These are phyloP conservation scores for Corythucha ciliata DNA, from an alignment of 2,888 invertebrate genomes.

Conservation along the genomic window DNA sequence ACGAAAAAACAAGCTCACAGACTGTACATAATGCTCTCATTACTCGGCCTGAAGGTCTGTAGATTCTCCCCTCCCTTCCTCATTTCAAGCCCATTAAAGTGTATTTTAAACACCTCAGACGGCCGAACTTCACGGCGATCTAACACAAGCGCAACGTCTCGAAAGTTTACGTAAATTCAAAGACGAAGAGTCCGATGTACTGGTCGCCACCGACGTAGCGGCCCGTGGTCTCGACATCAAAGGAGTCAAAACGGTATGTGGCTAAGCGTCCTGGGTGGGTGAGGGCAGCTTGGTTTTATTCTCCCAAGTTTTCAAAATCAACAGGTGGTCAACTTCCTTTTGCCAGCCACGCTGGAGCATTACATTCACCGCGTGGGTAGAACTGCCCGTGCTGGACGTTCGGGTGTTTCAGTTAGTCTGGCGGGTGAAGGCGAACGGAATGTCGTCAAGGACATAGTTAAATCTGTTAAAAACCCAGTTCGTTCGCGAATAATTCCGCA, in stretches of 20 bases:
- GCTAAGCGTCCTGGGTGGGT: no score
- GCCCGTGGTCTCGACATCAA: conserved; percentile 91
- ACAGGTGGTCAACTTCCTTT: conserved; percentile 80
- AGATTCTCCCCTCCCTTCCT: no score
- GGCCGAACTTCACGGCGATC: conserved; percentile 88
- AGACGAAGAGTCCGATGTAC: conserved; percentile 70
- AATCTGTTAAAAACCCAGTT: conserved; percentile 71
- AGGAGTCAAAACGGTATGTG: conserved; percentile 79
- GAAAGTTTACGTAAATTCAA: conserved; percentile 83
- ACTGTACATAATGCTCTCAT: conserved; percentile 80
- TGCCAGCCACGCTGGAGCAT: conserved; percentile 90
- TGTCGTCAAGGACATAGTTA: conserved; percentile 85
- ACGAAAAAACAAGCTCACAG: conserved; percentile 94
- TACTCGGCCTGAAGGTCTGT: conserved; percentile 82
- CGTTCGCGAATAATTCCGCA: conserved; percentile 79
- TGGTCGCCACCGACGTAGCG: conserved; percentile 91
- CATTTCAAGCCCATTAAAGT: no score
- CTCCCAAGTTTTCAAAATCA: conserved; percentile 8
- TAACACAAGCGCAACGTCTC: conserved; percentile 89
- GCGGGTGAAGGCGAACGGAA: conserved; percentile 88
- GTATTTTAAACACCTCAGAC: conserved; percentile 41
- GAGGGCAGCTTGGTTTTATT: neutral
- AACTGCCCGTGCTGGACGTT: conserved; percentile 89
- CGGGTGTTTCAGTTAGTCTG: conserved; percentile 87
- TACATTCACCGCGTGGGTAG: conserved; percentile 95